Conservation (phyloP, 2,888 invertebrate genomes). For the Cryptophagus acutangulus region DNA sequence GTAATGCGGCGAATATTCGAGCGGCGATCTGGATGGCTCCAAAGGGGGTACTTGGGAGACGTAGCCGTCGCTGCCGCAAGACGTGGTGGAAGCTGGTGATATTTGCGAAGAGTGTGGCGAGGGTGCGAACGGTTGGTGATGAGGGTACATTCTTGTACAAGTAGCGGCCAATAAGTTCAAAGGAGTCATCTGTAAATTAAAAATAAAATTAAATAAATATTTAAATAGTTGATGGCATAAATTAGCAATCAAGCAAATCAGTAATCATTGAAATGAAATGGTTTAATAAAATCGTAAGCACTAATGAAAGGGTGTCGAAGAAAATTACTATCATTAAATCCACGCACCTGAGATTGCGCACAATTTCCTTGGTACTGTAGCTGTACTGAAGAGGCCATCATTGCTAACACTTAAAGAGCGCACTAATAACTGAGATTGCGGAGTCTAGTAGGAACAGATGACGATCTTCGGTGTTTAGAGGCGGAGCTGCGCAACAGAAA, state of each 20-base stretch:
- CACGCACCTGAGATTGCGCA: constrained; percentile 48
- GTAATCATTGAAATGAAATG: constrained; percentile 11
- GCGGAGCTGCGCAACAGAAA: constrained; percentile 43
- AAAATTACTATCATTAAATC: constrained; percentile 44
- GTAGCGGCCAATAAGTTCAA: constrained; percentile 43
- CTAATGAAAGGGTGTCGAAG: constrained; percentile 43
- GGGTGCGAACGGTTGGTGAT: constrained; percentile 31
- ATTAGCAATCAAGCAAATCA: no score
- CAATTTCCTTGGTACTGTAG: constrained; percentile 40
- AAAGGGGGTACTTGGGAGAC: constrained; percentile 40
- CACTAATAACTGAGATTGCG: constrained; percentile 48
- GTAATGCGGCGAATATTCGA: constrained; percentile 45
- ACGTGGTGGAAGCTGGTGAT: constrained; percentile 41
- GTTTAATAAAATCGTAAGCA: constrained; percentile 41
- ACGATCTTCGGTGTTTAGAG: constrained; percentile 41
- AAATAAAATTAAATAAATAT: constrained; percentile 8
- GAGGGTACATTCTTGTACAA: constrained; percentile 41
- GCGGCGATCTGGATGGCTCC: constrained; percentile 34
- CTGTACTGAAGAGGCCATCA: constrained; percentile 43
- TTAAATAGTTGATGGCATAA: background rate
- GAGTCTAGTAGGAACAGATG: constrained; percentile 39
- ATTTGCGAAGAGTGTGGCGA: constrained; percentile 33
- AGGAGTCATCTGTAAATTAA: constrained; percentile 42
- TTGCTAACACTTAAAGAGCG: constrained; percentile 44
- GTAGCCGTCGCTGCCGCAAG: constrained; percentile 43